phyloP scores from a whole-genome alignment of 2,113 vertebrate genomes.

The Spheniscus mendiculus region DNA sequence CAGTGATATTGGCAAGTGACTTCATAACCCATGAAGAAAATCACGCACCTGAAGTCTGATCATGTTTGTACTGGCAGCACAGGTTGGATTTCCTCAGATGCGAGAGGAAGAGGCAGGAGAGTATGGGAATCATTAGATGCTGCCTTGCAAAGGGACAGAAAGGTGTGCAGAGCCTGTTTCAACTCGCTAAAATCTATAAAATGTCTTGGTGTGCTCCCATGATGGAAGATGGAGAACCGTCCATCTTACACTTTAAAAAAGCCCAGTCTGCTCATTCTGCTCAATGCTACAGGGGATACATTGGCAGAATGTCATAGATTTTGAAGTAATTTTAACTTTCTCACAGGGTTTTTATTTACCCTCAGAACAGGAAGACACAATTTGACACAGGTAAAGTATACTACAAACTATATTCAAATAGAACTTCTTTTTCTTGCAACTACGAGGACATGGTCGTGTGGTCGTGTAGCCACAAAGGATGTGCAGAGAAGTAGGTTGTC shows the following conservation, averaged over 20 bases:
- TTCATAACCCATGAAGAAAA: background rate
- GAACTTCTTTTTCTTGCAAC: background rate
- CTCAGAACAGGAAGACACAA: background rate
- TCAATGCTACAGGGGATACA: background rate
- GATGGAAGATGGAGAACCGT: background rate
- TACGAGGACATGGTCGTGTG: accelerated
- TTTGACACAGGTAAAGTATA: background rate
- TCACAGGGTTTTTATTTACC: background rate
- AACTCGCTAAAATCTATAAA: background rate
- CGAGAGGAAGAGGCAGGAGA: accelerated
- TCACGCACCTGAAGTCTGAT: background rate
- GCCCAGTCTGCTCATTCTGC: background rate
- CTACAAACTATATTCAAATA: background rate
- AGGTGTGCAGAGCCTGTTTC: background rate
- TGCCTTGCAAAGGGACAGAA: background rate
- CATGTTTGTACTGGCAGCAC: background rate
- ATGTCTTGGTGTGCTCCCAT: background rate
- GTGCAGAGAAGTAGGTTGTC: background rate
- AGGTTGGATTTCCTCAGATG: background rate
- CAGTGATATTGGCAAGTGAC: background rate
- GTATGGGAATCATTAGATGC: background rate
- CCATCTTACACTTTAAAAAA: background rate
- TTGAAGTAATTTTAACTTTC: background rate
- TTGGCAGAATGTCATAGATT: background rate
- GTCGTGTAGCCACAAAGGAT: background rate